Evolutionary conservation across 2,113 vertebrate genomes (phyloP).

Genomic region (Hippocampus guttulatus): DNA sequence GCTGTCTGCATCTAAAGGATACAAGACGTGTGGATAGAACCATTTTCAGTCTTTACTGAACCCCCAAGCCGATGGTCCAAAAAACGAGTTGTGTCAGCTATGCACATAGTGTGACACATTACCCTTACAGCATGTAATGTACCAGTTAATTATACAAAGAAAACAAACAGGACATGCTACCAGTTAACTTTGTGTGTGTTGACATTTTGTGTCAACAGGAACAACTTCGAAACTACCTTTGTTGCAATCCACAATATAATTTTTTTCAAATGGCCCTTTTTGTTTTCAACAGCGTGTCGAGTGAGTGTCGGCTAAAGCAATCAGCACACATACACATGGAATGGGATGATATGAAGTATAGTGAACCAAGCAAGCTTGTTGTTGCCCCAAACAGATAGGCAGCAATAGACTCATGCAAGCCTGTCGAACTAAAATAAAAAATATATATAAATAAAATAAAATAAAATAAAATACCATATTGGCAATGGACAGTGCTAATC

Average conservation of each 20-base stretch:
- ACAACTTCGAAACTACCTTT: not conserved
- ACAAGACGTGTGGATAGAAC: slow-evolving; percentile 49
- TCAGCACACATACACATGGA: too few species aligned
- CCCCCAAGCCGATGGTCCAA: slow-evolving; percentile 33
- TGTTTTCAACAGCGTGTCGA: not conserved
- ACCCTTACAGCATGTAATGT: not conserved
- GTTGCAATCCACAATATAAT: not conserved
- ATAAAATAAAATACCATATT: slow-evolving; percentile 32
- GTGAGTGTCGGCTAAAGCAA: too few species aligned
- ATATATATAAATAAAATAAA: too few species aligned
- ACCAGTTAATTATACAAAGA: not conserved
- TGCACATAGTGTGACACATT: not conserved
- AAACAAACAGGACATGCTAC: not conserved
- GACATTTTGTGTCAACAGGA: not conserved
- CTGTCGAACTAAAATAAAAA: slow-evolving; percentile 33
- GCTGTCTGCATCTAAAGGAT: slow-evolving; percentile 48
- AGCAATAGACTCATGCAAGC: not conserved
- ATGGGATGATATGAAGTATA: not conserved
- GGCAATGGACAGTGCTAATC: slow-evolving; percentile 33
- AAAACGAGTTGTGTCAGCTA: not conserved
- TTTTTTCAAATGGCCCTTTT: not conserved
- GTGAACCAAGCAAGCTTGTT: not conserved
- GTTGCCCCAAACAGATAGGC: not conserved
- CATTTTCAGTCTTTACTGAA: slow-evolving; percentile 15
- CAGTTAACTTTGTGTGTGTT: not conserved